Percentiles rank a stretch among this genome's conserved stretches.
phyloP scores from a whole-genome alignment of 2,113 vertebrate species.

The Carassius auratus region DNA sequence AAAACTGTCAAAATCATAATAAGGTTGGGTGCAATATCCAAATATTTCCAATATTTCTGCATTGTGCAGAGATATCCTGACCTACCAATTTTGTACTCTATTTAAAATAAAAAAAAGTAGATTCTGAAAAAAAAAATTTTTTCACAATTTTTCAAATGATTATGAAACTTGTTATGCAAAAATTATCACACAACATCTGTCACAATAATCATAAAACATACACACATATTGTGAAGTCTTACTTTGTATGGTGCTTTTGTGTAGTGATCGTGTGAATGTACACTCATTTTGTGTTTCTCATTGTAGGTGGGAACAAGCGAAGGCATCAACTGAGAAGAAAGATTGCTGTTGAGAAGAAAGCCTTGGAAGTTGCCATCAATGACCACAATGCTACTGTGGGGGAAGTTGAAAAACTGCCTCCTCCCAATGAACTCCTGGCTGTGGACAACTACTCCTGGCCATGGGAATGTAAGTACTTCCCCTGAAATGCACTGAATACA shows the following conservation, averaged over 20 bases:
- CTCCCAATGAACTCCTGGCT: constrained; percentile 6
- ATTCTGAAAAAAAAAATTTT: not conserved
- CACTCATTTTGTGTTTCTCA: not conserved
- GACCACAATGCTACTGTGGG: not conserved
- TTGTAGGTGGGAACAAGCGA: not conserved
- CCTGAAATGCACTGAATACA: constrained; percentile 24
- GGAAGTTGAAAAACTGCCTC: constrained; percentile 12
- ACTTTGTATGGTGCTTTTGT: not conserved
- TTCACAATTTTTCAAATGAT: no score
- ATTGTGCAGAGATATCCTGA: not conserved
- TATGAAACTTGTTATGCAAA: no score
- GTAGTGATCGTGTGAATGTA: not conserved
- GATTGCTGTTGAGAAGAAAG: constrained; percentile 4
- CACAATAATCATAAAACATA: constrained; percentile 8
- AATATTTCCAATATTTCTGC: not conserved
- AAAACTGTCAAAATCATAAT: constrained; percentile 1
- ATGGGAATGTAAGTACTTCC: not conserved
- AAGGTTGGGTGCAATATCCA: constrained; percentile 14
- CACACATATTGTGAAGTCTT: not conserved
- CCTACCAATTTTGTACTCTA: not conserved
- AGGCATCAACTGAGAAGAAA: not conserved
- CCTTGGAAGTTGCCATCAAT: not conserved
- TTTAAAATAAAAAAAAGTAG: not conserved
- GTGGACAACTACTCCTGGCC: constrained; percentile 23
- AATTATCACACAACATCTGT: not conserved